Evolutionary conservation across 2,797 vertebrate species (phyloP).

Genomic region (Tiaroga cobitis): DNA sequence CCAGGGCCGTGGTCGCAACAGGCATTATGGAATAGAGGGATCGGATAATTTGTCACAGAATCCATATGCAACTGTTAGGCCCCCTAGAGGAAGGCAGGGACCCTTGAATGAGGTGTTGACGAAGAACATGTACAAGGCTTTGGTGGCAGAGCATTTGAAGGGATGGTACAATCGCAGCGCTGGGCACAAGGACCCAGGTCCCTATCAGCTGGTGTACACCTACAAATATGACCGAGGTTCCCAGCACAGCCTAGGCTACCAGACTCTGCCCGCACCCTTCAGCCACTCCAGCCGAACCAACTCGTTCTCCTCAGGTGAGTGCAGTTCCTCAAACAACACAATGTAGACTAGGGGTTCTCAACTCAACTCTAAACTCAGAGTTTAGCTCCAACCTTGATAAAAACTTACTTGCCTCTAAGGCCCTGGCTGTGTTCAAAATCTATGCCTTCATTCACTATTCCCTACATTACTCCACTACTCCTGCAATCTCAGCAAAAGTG

Average conservation of each 20-base stretch:
- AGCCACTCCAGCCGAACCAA: constrained; percentile 89
- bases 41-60: constrained; percentile 86
- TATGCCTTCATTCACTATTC: no score
- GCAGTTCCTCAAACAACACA: not conserved
- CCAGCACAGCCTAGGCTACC: constrained; percentile 89
- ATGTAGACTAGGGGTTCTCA: not conserved
- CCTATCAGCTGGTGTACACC: constrained; percentile 73
- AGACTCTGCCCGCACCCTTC: constrained; percentile 88
- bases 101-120: constrained; percentile 87
- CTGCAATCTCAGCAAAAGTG: no score
- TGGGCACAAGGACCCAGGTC: constrained; percentile 76
- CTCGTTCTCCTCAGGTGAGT: constrained; percentile 90
- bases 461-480: no score
- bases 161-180: constrained; percentile 95
- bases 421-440: no score
- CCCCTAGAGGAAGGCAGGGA: constrained; percentile 84
- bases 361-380: no score
- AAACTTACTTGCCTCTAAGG: not conserved
- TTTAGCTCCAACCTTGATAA: not conserved
- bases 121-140: constrained; percentile 95
- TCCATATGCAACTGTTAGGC: constrained; percentile 91
- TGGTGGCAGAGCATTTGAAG: constrained; percentile 93
- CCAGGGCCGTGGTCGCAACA: constrained; percentile 83
- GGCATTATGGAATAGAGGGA: constrained; percentile 84
- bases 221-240: constrained; percentile 87